A percentile compares a stretch with the other conserved stretches of the same genome.
phyloP scores from a whole-genome alignment of 2,113 vertebrate genomes.

The Eublepharis macularius region DNA sequence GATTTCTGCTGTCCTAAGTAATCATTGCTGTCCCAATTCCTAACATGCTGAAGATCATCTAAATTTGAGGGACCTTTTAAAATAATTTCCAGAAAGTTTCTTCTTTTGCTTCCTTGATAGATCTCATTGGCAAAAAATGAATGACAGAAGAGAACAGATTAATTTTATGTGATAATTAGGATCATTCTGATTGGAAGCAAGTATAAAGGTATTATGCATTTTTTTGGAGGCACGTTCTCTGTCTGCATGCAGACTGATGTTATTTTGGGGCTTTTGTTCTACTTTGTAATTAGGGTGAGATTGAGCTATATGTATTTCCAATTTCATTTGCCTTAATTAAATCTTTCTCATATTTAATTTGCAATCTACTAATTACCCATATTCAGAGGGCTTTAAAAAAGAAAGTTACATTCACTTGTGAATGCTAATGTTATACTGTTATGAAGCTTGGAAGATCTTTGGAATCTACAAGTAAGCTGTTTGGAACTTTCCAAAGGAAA shows the following conservation, averaged over 20 bases:
- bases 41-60: neutral
- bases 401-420: neutral
- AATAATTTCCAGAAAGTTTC: neutral
- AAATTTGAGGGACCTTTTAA: neutral
- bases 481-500: neutral
- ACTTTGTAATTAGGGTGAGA: neutral
- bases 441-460: neutral
- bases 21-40: neutral
- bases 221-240: neutral
- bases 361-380: neutral
- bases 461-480: neutral
- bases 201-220: neutral
- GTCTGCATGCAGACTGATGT: rapidly evolving
- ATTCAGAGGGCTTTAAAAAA: neutral
- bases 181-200: neutral
- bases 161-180: conserved; percentile 12
- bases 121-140: conserved; percentile 38
- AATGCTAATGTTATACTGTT: neutral
- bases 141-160: conserved; percentile 34
- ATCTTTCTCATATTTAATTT: neutral
- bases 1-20: conserved; percentile 28
- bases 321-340: neutral
- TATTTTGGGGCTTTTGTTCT: conserved; percentile 7
- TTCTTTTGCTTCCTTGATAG: neutral
- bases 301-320: neutral